Evolutionary conservation across 1,140 invertebrate genomes (phyloP).

Genomic region (Meteorus sp.): DNA sequence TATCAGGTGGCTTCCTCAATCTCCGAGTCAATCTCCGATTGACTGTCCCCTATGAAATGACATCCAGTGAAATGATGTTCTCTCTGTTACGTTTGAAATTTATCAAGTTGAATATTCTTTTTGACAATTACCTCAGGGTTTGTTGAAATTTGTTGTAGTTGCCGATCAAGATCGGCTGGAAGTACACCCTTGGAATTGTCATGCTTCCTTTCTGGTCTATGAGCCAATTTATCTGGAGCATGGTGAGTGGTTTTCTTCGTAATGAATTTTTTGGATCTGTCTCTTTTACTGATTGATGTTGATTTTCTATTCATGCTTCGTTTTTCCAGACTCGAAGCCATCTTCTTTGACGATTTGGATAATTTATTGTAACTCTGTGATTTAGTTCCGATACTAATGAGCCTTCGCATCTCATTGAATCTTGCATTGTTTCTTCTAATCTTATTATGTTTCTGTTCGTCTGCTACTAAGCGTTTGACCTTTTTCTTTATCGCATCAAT

Average conservation of each 20-base stretch:
- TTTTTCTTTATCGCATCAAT: slow-evolving; percentile 43
- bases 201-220: slow-evolving; percentile 21
- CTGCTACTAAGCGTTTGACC: slow-evolving; percentile 38
- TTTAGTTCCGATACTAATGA: neutral
- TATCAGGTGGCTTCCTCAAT: too few relatives aligned
- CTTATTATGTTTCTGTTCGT: slow-evolving; percentile 26
- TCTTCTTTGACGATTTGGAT: neutral
- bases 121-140: neutral
- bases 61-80: too few relatives aligned
- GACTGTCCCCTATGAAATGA: too few relatives aligned
- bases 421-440: slow-evolving; percentile 40
- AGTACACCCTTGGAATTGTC: slow-evolving; percentile 17
- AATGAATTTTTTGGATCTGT: slow-evolving; percentile 7
- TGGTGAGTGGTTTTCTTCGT: neutral
- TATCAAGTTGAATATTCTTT: neutral
- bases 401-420: slow-evolving; percentile 27
- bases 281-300: neutral
- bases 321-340: neutral
- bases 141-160: neutral
- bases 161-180: slow-evolving; percentile 19
- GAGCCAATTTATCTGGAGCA: neutral
- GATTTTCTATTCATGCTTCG: slow-evolving; percentile 1
- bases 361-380: neutral
- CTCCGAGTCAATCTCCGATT: too few relatives aligned
- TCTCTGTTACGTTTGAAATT: too few relatives aligned